Conservation (phyloP, 2,797 vertebrate species). For the Hoplostethus atlanticus region DNA sequence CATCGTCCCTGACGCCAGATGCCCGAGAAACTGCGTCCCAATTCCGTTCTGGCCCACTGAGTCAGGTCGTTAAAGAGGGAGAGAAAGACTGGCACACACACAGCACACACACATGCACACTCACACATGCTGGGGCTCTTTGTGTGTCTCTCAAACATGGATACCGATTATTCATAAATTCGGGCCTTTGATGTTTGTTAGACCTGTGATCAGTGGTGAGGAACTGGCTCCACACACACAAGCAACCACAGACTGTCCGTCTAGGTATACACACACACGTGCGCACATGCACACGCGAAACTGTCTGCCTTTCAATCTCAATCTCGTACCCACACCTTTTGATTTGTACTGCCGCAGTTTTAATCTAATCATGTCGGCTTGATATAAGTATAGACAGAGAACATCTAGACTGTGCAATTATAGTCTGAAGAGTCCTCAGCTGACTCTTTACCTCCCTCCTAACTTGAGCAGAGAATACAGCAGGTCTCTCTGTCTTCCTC, state of each 20-base stretch:
- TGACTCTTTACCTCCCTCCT: no score
- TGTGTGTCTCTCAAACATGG: constrained; percentile 62
- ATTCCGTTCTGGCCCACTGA: constrained; percentile 81
- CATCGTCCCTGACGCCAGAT: constrained; percentile 82
- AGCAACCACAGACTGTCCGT: constrained; percentile 55
- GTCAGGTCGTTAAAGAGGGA: constrained; percentile 74
- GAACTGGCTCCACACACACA: constrained; percentile 59
- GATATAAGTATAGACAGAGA: no score
- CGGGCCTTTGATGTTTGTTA: constrained; percentile 78
- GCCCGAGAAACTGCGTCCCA: constrained; percentile 72
- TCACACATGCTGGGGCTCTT: constrained; percentile 13
- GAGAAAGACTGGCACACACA: constrained; percentile 49
- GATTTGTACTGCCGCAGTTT: no score
- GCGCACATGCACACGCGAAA: neutral
- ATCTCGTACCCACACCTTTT: no score
- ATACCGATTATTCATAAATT: constrained; percentile 67
- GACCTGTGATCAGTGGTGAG: constrained; percentile 79
- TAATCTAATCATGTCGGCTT: no score
- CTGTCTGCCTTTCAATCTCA: no score
- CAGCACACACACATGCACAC: constrained; percentile 12
- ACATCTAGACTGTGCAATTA: no score
- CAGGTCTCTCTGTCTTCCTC: neutral
- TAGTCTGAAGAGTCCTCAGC: no score
- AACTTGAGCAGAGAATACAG: no score
- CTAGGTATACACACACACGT: constrained; percentile 33